Base-by-base conservation (phyloP, 2,797 vertebrate species). In the Peromyscus aztecus region DNA sequence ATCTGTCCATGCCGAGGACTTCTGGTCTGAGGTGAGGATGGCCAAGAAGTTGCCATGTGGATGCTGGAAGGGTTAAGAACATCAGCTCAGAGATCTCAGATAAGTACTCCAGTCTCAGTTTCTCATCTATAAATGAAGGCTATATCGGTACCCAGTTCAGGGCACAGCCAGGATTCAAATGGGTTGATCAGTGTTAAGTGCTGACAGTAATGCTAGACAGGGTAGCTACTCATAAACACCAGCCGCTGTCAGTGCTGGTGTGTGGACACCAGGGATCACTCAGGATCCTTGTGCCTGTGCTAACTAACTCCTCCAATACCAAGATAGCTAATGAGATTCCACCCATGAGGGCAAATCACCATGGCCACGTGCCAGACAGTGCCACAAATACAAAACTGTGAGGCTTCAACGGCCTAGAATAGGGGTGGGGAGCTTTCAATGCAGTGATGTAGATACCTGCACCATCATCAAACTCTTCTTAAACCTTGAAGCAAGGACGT, bases 401-500 rank as follows among this genome's bases (percentile, higher is more conserved):
- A 27, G n/a, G 40, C 43, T 65, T 73, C 78, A 55, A 81, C 8
- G 85, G 34, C 65, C 19, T 10, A 27, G 63, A 11, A 23, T 57
- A 84, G 19, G 34, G 2, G 52, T 1, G 2, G 29, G 4, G 6
- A 0, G 34, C n/a, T 23, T 13, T 13, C 63, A 63, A 7, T 24
- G 27, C 9, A 6, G 17, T 82, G 61, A 67, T 37, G 6, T 0
- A 46, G 52, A 76, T 29, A 40, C 14, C 59, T 17, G 75, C 61
- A 16, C 4, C 3, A 69, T 12, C 5, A 11, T 75, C 61, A 57
- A 40, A 69, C 65, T 65, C 87, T 19, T 37, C n/a, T 87, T 37
- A 90, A 91, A 90, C 91, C 97, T 95, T 93, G 90, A 83, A 63
- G 21, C 96, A 96, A 94, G 96, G 97, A 90, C 88, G 0, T 3